Evolutionary conservation across 1,140 invertebrate genomes (phyloP).

Genomic region (Pogonus chalceus): DNA sequence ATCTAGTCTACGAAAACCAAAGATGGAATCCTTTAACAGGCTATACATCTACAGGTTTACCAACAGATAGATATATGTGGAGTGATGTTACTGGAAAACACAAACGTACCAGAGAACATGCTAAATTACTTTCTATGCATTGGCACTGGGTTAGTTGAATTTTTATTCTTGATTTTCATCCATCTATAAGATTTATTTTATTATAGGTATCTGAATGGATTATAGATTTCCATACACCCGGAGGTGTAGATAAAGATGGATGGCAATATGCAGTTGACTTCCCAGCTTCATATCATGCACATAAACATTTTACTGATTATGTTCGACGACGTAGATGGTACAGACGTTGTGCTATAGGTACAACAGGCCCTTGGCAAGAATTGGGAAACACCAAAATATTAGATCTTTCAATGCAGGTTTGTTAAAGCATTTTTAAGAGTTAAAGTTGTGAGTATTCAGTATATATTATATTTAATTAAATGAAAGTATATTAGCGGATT

Average conservation of each 20-base stretch:
- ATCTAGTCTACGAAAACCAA: constrained; percentile 88
- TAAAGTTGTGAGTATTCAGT: no score
- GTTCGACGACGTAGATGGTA: constrained; percentile 74
- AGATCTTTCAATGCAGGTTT: constrained; percentile 67
- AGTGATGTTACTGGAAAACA: constrained; percentile 74
- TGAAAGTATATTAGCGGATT: no score
- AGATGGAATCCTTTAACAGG: constrained; percentile 86
- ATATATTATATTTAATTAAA: no score
- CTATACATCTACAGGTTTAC: constrained; percentile 72
- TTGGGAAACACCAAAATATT: constrained; percentile 73
- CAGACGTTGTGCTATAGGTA: constrained; percentile 66
- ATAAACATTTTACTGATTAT: constrained; percentile 80
- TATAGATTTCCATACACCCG: constrained; percentile 76
- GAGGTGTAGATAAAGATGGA: constrained; percentile 81
- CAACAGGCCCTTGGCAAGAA: constrained; percentile 80
- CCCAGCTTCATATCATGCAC: constrained; percentile 71
- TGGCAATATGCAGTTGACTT: constrained; percentile 94
- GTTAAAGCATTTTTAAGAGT: no score
- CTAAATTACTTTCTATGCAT: constrained; percentile 71
- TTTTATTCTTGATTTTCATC: not conserved
- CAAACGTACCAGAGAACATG: constrained; percentile 72
- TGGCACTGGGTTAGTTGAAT: constrained; percentile 70
- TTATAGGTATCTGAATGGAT: constrained; percentile 75
- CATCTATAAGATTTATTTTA: constrained; percentile 9
- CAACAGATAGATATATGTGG: constrained; percentile 84